These are phyloP conservation scores for Acanthurus lineatus DNA, from an alignment of 2,797 vertebrate genomes.

Conservation along the genomic window DNA sequence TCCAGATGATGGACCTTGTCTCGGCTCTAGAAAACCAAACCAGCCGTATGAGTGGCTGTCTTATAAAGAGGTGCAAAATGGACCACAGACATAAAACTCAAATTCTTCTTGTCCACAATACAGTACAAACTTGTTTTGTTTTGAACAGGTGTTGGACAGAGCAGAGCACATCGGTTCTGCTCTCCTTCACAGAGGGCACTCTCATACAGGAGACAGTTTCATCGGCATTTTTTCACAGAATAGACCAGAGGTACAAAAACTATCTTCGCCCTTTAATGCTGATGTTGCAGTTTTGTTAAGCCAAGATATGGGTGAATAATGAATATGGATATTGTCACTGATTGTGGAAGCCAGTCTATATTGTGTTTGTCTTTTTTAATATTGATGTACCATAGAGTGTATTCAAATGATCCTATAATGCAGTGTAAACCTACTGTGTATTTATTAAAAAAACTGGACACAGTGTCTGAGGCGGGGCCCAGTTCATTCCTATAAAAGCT, in stretches of 20 bases:
- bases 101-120: accelerated
- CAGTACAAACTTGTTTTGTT: conserved; percentile 6
- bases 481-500: too few relatives aligned
- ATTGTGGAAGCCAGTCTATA: background rate
- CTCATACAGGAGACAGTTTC: conserved; percentile 84
- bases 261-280: too few relatives aligned
- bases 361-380: background rate
- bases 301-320: too few relatives aligned
- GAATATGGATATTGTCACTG: too few relatives aligned
- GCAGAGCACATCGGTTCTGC: conserved; percentile 91
- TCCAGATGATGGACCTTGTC: conserved; percentile 94
- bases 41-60: conserved; percentile 95
- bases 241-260: conserved; percentile 91
- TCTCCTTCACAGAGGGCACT: conserved; percentile 92
- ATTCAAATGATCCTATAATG: background rate
- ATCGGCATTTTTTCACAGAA: conserved; percentile 96
- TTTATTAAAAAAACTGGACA: too few relatives aligned
- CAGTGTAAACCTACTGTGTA: background rate
- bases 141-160: conserved; percentile 86
- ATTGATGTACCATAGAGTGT: background rate
- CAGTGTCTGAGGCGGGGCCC: too few relatives aligned
- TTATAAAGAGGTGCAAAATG: conserved; percentile 90
- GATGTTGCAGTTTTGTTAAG: too few relatives aligned
- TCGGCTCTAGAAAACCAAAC: conserved; percentile 94
- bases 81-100: background rate